These are phyloP conservation scores for Myotis daubentonii DNA, from an alignment of 2,797 vertebrate species.

Conservation along the genomic window DNA sequence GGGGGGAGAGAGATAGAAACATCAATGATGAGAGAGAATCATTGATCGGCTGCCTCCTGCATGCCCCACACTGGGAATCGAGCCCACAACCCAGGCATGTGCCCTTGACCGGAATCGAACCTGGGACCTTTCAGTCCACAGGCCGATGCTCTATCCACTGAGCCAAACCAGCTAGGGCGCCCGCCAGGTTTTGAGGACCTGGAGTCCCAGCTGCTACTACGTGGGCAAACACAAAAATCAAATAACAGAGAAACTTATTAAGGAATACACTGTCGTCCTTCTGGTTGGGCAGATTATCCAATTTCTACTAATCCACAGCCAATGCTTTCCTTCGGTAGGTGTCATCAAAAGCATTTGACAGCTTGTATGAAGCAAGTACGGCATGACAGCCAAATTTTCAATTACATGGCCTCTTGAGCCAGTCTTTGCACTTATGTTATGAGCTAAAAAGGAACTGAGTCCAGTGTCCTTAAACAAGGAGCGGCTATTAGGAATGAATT, in stretches of 20 bases:
- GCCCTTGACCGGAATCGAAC: too few relatives aligned
- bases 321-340: background rate
- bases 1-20: too few relatives aligned
- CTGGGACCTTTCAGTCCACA: too few relatives aligned
- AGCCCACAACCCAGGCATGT: too few relatives aligned
- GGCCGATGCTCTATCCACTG: too few relatives aligned
- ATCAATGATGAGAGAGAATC: too few relatives aligned
- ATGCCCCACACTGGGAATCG: too few relatives aligned
- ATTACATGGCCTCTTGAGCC: background rate
- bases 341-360: background rate
- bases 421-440: background rate
- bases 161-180: too few relatives aligned
- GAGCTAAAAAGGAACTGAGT: slow-evolving; percentile 1
- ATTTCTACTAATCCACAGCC: background rate
- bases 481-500: slow-evolving; percentile 34
- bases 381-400: slow-evolving; percentile 38
- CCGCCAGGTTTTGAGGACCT: background rate
- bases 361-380: background rate
- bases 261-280: background rate
- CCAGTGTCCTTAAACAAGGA: slow-evolving; percentile 21
- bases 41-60: too few relatives aligned
- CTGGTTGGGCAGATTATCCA: background rate
- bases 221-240: background rate
- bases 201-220: background rate
- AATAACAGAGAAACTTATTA: background rate